Evolutionary conservation across 1,140 invertebrate species (phyloP), one percentile per base, ranked within the genome.

Genomic region (Bombyx mandarina): DNA sequence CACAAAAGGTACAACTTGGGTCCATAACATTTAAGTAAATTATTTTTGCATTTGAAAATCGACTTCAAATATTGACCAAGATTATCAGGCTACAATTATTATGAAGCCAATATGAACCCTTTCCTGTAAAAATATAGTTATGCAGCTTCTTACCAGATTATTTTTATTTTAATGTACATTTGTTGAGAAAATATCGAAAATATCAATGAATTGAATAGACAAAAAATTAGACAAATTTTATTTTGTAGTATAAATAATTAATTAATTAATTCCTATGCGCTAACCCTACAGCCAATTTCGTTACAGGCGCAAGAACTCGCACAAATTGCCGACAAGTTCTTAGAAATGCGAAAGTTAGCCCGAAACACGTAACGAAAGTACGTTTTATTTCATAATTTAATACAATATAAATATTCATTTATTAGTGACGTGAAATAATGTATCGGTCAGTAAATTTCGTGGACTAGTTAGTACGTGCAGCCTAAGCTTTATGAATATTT

Each of bases 301-400:
- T 51, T 52, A 50, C 52, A 35, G 57, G 59, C 58, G 44, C 57
- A 66, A 47, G 18, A 45, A n/a, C 45, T 9, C 46, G 60, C 74
- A 76, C 77, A 82, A 79, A 82, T 79, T 77, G 64, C 61, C 66
- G 67, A 76, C 66, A 70, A 71, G 67, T 81, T 81, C 78, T 71
- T 66, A 72, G 77, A 79, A 82, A 67, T 66, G 62, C 54, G 57
- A 72, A 73, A 69, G 55, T 68, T 58, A 59, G 55, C 66, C 26
- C 63, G 68, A 76, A 77, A 73, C 72, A 65, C 62, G 71, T 68
- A 75, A 74, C 71, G 68, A 63, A 73, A 71, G 60, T 62, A 52
- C 57, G 52, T 49, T 56, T 47, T 35, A 35, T 35, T 35, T 53
- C 61, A 65, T 74, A 73, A 73, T 3, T 71, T 66, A 71, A 80